Evolutionary conservation across 2,113 vertebrate species (phyloP), one percentile per base, ranked within the genome.

Genomic region (Notothenia rossii): DNA sequence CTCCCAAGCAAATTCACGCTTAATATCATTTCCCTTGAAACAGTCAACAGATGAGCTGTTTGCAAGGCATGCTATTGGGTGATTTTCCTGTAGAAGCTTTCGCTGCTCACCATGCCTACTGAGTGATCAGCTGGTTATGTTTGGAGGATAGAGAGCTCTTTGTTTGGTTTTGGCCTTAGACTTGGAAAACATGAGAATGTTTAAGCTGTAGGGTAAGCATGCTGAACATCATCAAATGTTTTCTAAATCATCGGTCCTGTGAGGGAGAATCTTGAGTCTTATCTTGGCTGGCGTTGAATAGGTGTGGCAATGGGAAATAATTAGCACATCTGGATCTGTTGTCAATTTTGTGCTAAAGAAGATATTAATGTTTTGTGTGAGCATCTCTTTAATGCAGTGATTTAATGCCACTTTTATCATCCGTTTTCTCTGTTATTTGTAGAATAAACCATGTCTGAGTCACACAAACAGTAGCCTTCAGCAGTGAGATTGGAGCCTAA

Each of bases 91-190:
- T 64, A 79, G 51, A 70, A 40, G 14, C 62, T 78, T 77, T 66
- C 55, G 55, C 58, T 25, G 17, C 66, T 45, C 8, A 40, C 45
- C 8, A 11, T 40, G 74, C 43, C 61, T 72, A 68, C 50, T 78
- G 55, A 69, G 56, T 58, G 75, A 66, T 69, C 10, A 29, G 33
- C 64, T 86, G 70, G 22, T 22, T 22, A 22, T 88, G 72, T 72
- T 51, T 17, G 63, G 50, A 77, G 50, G 43, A 88, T 33, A 90
- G 51, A 83, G 68, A 20, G 51, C 61, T 71, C 83, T 91, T 91
- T 90, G 82, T 91, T 79, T 87, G 36, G 13, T 22, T 64, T 76
- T 92, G 88, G 92, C 79, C 40, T 48, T 17, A 5, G 66, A 65
- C 43, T 3, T 81, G 86, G 91, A 90, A 90, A 87, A 43, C 87